Base-by-base conservation (phyloP, 2,113 vertebrate species). In the Antechinus flavipes region DNA sequence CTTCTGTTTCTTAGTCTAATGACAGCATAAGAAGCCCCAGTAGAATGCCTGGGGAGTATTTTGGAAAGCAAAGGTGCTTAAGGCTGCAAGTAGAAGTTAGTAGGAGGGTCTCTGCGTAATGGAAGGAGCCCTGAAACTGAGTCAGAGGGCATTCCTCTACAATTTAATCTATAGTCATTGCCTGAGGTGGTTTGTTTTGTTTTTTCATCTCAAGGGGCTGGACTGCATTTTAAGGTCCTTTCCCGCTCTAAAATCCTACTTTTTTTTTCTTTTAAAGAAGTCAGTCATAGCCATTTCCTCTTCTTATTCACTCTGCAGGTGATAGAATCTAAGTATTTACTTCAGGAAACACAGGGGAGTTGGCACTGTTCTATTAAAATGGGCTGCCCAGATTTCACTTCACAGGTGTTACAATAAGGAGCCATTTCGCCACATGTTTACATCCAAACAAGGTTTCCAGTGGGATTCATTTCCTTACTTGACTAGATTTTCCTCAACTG, bases 401-500 rank as follows among this genome's bases (percentile, higher is more conserved):
- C 5, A 25, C 8, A 0, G 2, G 24, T 55, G 27, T 94, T 90
- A 54, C 92, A 93, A 91, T 95, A 24, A 46, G 30, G 8, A 35
- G n/a, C 3, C 27, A 25, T n/a, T 95, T 54, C n/a, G n/a, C 92
- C 42, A 84, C 12, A 25, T 93, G 30, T 92, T 68, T 95, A 42
- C 90, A 91, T 42, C 61, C 23, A 52, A 89, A 93, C 4, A 92
- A 92, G 90, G 76, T 8, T 30, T 23, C 35, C n/a, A 30, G n/a
- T 1, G 30, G 35, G 52, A 54, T 49, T 93, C 47, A 55, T 54
- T 94, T 92, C 52, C 47, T 91, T 92, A 27, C 56, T 91, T 90
- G 10, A 61, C 24, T 54, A 50, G 76, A 54, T 61, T 96, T 96
- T 92, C 68, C 84, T 90, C 90, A 93, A 89, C 47, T 46, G 52